These are phyloP conservation scores for Trissolcus brochymenae DNA, from an alignment of 2,888 invertebrate genomes.

Conservation along the genomic window DNA sequence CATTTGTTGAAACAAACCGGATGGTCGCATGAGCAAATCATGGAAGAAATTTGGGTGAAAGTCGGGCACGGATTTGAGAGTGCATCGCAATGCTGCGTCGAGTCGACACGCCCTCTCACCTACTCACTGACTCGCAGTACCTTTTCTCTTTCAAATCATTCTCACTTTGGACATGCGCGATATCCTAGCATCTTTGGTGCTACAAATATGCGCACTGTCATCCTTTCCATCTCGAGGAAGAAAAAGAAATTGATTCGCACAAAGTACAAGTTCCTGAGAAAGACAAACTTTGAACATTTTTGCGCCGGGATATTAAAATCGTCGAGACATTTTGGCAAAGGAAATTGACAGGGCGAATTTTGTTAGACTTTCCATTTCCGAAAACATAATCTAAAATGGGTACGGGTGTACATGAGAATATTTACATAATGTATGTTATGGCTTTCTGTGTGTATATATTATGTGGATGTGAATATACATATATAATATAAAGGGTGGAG, in stretches of 20 bases:
- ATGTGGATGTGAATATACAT: not conserved
- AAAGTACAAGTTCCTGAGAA: not conserved
- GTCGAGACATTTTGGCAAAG: not conserved
- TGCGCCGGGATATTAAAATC: not conserved
- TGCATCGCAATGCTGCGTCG: constrained; percentile 45
- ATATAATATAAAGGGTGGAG: constrained; percentile 17
- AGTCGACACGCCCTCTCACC: constrained; percentile 58
- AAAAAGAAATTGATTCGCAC: constrained; percentile 2
- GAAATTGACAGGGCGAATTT: not conserved
- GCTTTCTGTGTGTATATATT: not conserved
- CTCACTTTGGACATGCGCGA: constrained; percentile 31
- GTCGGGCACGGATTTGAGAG: constrained; percentile 45
- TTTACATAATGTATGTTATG: constrained; percentile 20
- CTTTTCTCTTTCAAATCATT: constrained; percentile 50
- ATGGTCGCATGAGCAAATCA: constrained; percentile 32
- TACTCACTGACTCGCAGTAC: constrained; percentile 46
- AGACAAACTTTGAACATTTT: not conserved
- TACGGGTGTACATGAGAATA: constrained; percentile 3
- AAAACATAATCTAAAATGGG: constrained; percentile 22
- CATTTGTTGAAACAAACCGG: constrained; percentile 18
- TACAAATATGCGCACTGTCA: constrained; percentile 23
- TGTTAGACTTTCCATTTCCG: not conserved
- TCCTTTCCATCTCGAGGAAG: constrained; percentile 5
- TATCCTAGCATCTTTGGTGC: constrained; percentile 9
- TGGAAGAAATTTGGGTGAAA: constrained; percentile 54